Evolutionary conservation across 2,113 vertebrate genomes (phyloP).

Genomic region (Tachysurus vachellii): DNA sequence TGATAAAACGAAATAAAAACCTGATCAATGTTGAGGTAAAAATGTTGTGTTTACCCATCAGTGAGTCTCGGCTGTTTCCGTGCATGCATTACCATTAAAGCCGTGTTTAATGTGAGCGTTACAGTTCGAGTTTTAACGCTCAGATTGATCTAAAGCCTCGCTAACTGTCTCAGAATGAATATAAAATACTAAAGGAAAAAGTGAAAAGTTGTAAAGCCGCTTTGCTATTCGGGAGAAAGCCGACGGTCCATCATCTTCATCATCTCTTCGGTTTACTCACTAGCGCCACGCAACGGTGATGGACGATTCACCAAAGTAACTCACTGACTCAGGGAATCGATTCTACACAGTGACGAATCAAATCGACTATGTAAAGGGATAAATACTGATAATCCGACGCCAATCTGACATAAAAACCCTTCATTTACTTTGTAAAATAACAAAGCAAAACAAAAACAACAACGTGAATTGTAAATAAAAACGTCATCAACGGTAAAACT

Average conservation of each 20-base stretch:
- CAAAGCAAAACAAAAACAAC: too few species aligned
- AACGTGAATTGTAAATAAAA: neutral
- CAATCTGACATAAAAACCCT: neutral
- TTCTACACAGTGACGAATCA: neutral
- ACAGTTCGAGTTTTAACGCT: conserved; percentile 24
- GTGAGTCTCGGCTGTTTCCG: conserved; percentile 98
- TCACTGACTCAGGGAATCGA: neutral
- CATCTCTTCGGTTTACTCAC: conserved; percentile 25
- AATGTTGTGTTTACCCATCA: conserved; percentile 86
- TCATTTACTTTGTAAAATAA: neutral
- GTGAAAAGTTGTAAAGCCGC: conserved; percentile 26
- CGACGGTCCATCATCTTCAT: conserved; percentile 48
- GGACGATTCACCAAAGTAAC: neutral
- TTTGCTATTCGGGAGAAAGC: conserved; percentile 52
- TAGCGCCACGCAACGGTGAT: conserved; percentile 9
- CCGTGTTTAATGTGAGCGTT: conserved; percentile 84
- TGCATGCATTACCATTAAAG: conserved; percentile 99
- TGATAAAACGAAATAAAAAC: conserved; percentile 47
- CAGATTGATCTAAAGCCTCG: neutral
- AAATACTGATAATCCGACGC: neutral
- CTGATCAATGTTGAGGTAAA: conserved; percentile 58
- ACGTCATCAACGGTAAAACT: neutral
- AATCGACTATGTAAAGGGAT: neutral
- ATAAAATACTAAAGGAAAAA: neutral
- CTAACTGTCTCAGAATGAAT: too few species aligned